Evolutionary conservation across 1,140 invertebrate species (phyloP).

Genomic region (Zaprionus gabonicus): DNA sequence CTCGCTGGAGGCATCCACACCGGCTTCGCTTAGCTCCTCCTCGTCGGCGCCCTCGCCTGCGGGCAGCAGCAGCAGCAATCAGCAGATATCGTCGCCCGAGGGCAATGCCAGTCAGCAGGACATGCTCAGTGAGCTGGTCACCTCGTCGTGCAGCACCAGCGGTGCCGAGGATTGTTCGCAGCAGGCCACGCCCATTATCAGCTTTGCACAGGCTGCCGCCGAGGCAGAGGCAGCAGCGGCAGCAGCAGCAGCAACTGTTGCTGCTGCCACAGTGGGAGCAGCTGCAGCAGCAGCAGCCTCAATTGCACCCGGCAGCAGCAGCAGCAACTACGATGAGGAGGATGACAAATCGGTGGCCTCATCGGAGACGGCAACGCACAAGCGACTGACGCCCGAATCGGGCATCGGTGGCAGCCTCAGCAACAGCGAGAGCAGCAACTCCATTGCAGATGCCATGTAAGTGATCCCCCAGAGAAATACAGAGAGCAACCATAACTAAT

Average conservation of each 20-base stretch:
- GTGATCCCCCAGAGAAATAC: slow-evolving; percentile 13
- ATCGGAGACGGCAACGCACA: slow-evolving; percentile 67
- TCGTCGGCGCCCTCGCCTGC: slow-evolving; percentile 47
- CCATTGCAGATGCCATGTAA: slow-evolving; percentile 74
- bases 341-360: slow-evolving; percentile 72
- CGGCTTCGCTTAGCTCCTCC: slow-evolving; percentile 56
- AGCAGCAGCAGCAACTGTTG: slow-evolving; percentile 16
- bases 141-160: slow-evolving; percentile 75
- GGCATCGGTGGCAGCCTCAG: slow-evolving; percentile 80
- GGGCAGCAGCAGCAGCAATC: slow-evolving; percentile 42
- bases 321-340: slow-evolving; percentile 68
- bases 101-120: slow-evolving; percentile 65
- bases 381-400: slow-evolving; percentile 75
- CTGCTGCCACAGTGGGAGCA: not conserved
- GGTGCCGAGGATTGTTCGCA: slow-evolving; percentile 68
- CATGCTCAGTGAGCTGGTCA: slow-evolving; percentile 78
- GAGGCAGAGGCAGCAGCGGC: slow-evolving; percentile 10
- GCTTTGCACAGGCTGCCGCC: slow-evolving; percentile 3
- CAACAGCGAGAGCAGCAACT: slow-evolving; percentile 78
- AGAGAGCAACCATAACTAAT: not conserved
- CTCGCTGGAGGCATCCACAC: slow-evolving; percentile 76
- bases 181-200: slow-evolving; percentile 3
- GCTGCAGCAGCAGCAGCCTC: not conserved
- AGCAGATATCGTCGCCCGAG: slow-evolving; percentile 40
- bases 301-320: slow-evolving; percentile 43